These are phyloP conservation scores for Vespertilio murinus DNA, from an alignment of 2,797 vertebrate genomes.

Conservation along the genomic window DNA sequence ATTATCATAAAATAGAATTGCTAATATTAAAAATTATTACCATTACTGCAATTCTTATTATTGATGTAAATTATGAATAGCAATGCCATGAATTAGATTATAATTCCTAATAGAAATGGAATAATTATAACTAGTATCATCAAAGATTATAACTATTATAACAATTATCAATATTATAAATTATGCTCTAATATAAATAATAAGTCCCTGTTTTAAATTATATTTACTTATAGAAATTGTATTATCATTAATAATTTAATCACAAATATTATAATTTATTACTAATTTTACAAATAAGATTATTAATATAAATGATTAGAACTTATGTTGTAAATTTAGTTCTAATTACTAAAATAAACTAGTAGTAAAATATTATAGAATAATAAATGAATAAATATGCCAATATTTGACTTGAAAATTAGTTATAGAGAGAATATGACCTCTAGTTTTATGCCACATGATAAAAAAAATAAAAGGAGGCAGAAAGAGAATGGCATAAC, in stretches of 20 bases:
- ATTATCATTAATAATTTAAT: conserved; percentile 40
- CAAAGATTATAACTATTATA: conserved; percentile 25
- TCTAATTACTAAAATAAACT: conserved; percentile 39
- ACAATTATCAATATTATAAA: conserved; percentile 43
- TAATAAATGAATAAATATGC: background rate
- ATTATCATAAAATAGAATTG: conserved; percentile 39
- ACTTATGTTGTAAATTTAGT: conserved; percentile 13
- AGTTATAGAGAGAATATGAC: conserved; percentile 13
- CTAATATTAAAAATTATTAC: conserved; percentile 40
- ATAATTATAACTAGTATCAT: background rate
- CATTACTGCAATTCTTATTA: conserved; percentile 39
- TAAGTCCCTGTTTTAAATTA: conserved; percentile 26
- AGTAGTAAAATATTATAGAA: conserved; percentile 26
- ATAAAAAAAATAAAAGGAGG: background rate
- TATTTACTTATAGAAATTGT: background rate
- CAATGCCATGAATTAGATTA: conserved; percentile 12
- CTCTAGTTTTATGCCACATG: conserved; percentile 7
- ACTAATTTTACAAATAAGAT: conserved; percentile 12
- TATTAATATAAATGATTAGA: conserved; percentile 28
- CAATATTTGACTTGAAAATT: conserved; percentile 47
- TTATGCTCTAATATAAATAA: conserved; percentile 32
- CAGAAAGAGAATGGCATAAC: background rate
- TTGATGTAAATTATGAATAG: background rate
- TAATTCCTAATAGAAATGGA: conserved; percentile 23
- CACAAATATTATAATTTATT: conserved; percentile 1